A percentile compares a stretch with the other conserved stretches of the same genome.
These are phyloP conservation scores for Australoheros scitulus DNA, from an alignment of 2,113 vertebrate species.

Conservation along the genomic window DNA sequence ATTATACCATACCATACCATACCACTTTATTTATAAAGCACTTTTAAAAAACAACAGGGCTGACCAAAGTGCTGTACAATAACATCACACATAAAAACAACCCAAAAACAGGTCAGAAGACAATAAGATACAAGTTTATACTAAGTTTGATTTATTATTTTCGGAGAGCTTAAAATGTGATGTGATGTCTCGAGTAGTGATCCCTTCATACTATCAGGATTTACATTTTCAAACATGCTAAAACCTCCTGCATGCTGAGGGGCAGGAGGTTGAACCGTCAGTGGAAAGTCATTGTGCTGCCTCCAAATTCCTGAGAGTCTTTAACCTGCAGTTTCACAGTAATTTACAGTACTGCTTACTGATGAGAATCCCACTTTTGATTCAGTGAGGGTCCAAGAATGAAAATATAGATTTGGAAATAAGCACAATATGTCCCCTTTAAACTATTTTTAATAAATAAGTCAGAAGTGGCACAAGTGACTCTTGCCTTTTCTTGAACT, in stretches of 20 bases:
- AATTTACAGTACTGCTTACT: background rate
- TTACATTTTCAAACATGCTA: background rate
- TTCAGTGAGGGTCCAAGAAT: background rate
- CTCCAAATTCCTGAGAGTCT: background rate
- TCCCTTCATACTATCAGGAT: background rate
- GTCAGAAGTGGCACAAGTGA: background rate
- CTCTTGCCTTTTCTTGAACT: background rate
- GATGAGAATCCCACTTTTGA: background rate
- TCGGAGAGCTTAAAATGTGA: no score
- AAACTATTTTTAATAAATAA: background rate
- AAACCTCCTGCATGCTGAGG: background rate
- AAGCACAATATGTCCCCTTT: background rate
- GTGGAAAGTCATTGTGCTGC: background rate
- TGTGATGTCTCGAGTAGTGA: background rate
- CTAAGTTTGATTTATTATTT: background rate
- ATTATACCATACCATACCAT: no score
- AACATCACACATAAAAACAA: no score
- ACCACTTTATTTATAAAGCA: no score
- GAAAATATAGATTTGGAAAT: background rate
- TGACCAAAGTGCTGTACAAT: no score
- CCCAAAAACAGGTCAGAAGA: no score
- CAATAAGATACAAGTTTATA: no score
- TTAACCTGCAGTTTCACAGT: background rate
- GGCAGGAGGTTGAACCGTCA: fast-evolving
- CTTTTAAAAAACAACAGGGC: no score